These are phyloP conservation scores for Vombatus ursinus DNA, from an alignment of 2,113 vertebrate species.

Conservation along the genomic window DNA sequence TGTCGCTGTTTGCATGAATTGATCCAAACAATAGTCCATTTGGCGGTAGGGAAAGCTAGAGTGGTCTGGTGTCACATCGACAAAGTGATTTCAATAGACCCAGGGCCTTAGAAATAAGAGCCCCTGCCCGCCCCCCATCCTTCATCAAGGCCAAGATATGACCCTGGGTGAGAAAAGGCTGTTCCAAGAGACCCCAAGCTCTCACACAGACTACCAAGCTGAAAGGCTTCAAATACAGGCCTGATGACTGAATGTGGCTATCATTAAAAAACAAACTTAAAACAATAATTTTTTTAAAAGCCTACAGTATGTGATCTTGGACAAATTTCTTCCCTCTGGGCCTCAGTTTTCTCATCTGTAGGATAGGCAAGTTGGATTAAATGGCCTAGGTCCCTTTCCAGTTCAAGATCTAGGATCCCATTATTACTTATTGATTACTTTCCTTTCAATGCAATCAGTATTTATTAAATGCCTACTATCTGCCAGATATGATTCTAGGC, in stretches of 20 bases:
- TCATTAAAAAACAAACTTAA: not conserved
- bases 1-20: not conserved
- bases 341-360: not conserved
- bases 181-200: not conserved
- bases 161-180: not conserved
- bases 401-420: not conserved
- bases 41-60: not conserved
- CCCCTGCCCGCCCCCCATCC: not conserved
- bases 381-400: not conserved
- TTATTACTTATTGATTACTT: not conserved
- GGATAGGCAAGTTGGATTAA: not conserved
- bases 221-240: not conserved
- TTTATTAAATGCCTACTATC: not conserved
- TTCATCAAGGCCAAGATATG: not conserved
- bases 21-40: not conserved
- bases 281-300: not conserved
- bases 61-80: not conserved
- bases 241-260: not conserved
- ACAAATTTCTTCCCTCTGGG: not conserved
- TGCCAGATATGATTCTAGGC: not conserved
- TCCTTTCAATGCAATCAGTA: not conserved
- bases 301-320: not conserved
- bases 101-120: not conserved
- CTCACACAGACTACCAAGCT: not conserved
- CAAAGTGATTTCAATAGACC: not conserved